A percentile compares a stretch with the other conserved stretches of the same genome.
Conservation (phyloP, 2,797 vertebrate genomes). For the Xenopus petersii region DNA sequence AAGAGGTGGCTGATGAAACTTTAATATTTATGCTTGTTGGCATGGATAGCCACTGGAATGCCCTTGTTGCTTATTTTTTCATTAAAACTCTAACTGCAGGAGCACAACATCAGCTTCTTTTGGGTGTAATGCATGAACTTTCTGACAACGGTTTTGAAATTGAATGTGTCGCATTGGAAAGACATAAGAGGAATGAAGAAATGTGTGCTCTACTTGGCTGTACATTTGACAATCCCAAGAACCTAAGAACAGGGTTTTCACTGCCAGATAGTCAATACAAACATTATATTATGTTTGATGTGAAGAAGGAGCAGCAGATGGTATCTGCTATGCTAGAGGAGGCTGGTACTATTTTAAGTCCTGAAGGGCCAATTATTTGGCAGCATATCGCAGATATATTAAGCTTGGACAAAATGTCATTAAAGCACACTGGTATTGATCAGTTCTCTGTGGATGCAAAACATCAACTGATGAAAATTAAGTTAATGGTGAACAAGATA, state of each 20-base stretch:
- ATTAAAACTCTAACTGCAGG: constrained; percentile 26
- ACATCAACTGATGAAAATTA: constrained; percentile 18
- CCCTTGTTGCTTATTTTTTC: constrained; percentile 37
- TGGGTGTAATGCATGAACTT: constrained; percentile 32
- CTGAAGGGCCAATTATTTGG: constrained; percentile 30
- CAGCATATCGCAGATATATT: constrained; percentile 25
- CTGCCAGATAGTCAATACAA: constrained; percentile 25
- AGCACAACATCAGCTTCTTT: constrained; percentile 36
- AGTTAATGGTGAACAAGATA: constrained; percentile 23
- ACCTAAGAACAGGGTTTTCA: constrained; percentile 28
- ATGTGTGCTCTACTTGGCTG: constrained; percentile 40
- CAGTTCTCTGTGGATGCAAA: neutral
- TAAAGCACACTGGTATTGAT: neutral
- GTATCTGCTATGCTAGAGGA: constrained; percentile 18
- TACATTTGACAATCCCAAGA: constrained; percentile 18
- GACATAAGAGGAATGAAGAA: constrained; percentile 23
- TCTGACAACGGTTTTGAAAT: constrained; percentile 29
- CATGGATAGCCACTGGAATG: constrained; percentile 18
- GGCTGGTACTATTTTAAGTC: constrained; percentile 15
- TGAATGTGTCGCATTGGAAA: constrained; percentile 24
- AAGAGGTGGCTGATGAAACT: constrained; percentile 33
- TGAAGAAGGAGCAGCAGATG: constrained; percentile 3
- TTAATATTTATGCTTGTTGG: constrained; percentile 32
- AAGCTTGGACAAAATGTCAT: constrained; percentile 9
- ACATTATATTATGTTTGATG: constrained; percentile 38